These are phyloP conservation scores for Metopia argyrocephala DNA, from an alignment of 2,888 invertebrate species.

Conservation along the genomic window DNA sequence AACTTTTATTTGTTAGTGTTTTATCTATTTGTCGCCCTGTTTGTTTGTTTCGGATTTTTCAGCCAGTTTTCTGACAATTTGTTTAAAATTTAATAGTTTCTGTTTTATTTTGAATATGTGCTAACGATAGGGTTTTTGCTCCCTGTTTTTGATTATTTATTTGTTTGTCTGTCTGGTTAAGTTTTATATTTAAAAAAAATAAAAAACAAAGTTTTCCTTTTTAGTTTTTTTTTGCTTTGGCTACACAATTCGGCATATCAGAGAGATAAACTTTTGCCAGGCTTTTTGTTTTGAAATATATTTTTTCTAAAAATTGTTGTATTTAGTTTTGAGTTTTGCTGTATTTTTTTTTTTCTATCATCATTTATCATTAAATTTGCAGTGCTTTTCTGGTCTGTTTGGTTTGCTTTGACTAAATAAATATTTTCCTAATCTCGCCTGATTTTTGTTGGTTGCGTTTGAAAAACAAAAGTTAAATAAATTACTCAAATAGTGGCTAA, in stretches of 20 bases:
- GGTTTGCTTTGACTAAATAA: too few relatives aligned
- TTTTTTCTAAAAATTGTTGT: constrained; percentile 2
- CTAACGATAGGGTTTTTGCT: constrained; percentile 55
- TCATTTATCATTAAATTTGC: constrained; percentile 33
- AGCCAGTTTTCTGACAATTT: constrained; percentile 21
- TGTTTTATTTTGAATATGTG: constrained; percentile 44
- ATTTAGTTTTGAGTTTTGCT: too few relatives aligned
- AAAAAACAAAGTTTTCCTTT: constrained; percentile 6
- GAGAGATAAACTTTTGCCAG: constrained; percentile 54
- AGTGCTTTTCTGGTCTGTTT: constrained; percentile 1
- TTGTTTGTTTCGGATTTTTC: constrained; percentile 1
- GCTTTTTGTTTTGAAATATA: constrained; percentile 26
- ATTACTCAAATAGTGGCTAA: too few relatives aligned
- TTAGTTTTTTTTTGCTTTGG: too few relatives aligned
- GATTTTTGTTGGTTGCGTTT: neutral
- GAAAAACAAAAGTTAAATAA: too few relatives aligned
- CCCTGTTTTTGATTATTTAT: neutral
- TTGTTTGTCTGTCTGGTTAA: too few relatives aligned
- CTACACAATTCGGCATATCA: constrained; percentile 6
- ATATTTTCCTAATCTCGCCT: too few relatives aligned
- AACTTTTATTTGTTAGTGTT: constrained; percentile 9
- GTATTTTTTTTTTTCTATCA: constrained; percentile 6
- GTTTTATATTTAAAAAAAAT: too few relatives aligned
- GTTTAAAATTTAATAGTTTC: constrained; percentile 44
- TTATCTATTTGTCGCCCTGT: constrained; percentile 23